Base-by-base conservation (phyloP, 2,113 vertebrate genomes). In the Cephalopterus ornatus region DNA sequence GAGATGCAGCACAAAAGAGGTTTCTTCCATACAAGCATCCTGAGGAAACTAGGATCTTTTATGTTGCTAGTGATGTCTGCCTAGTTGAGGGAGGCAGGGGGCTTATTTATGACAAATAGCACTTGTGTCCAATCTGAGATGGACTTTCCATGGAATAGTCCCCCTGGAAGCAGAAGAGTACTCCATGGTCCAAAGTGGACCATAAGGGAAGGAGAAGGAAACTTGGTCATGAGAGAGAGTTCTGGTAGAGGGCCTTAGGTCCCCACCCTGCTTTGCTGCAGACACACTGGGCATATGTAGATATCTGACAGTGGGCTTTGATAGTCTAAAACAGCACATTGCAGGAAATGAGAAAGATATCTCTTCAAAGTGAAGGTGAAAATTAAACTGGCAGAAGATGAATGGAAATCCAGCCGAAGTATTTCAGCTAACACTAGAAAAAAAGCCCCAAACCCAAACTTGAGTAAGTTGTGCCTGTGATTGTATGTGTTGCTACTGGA, bases 341-440 rank as follows among this genome's bases (percentile, higher is more conserved):
- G n/a, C 78, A 89, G 92, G 93, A 96, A 91, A 93, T 73, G 81
- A 85, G 81, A 93, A 94, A 66, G 56, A 76, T 85, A 94, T 88
- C 74, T 88, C 72, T 92, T 59, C 11, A 63, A 92, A 94, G 52
- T 55, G 27, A 56, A 94, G 92, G 82, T 83, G 88, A 90, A 89
- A 87, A 83, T 94, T 84, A 59, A 88, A 90, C 39, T 88, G 85
- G 72, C 82, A 68, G 68, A 77, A 37, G 35, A 44, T n/a, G 33
- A 90, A 56, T 67, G 65, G 82, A 90, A 90, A 85, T 84, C 28
- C 52, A 84, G 63, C 42, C 55, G 50, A 85, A 93, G 53, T 70
- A 81, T 56, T 74, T 53, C 55, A 92, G 50, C 52, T 71, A 87
- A 77, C 55, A 13, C 27, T 41, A 63, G 13, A 20, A 8, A 28